Evolutionary conservation across 2,888 invertebrate genomes (phyloP).

Genomic region (Hermaeophaga mercurialis): DNA sequence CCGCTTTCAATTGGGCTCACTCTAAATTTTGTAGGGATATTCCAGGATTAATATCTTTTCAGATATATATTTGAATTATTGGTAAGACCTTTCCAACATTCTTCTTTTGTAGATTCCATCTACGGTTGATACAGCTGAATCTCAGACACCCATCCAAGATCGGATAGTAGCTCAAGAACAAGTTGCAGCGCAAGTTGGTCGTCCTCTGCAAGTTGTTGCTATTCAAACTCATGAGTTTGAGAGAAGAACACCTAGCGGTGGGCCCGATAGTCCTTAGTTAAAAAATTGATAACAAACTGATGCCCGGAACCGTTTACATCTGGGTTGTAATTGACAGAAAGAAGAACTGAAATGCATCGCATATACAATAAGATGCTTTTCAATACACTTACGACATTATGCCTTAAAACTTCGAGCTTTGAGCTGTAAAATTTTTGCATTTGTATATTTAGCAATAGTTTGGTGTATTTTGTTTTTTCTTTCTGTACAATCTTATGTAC

Average conservation of each 20-base stretch:
- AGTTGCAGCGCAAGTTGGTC: not conserved
- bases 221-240: conserved; percentile 48
- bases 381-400: not conserved
- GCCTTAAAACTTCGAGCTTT: conserved; percentile 2
- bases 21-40: no score
- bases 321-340: conserved; percentile 14
- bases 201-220: conserved; percentile 39
- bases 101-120: conserved; percentile 43
- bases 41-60: no score
- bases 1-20: no score
- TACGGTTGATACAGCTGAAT: conserved; percentile 50
- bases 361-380: conserved; percentile 4
- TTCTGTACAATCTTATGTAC: conserved; percentile 19
- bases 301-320: conserved; percentile 3
- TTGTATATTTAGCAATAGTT: conserved; percentile 5
- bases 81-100: no score
- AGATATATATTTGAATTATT: no score
- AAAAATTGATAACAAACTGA: not conserved
- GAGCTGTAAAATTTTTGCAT: not conserved
- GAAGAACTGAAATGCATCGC: conserved; percentile 12
- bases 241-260: conserved; percentile 49
- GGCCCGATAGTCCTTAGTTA: conserved; percentile 49
- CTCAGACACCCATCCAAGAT: conserved; percentile 52
- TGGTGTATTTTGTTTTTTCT: conserved; percentile 9
- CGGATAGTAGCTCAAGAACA: conserved; percentile 23